Evolutionary conservation across 2,797 vertebrate species (phyloP).

Genomic region (Parotocinclus haroldoi): DNA sequence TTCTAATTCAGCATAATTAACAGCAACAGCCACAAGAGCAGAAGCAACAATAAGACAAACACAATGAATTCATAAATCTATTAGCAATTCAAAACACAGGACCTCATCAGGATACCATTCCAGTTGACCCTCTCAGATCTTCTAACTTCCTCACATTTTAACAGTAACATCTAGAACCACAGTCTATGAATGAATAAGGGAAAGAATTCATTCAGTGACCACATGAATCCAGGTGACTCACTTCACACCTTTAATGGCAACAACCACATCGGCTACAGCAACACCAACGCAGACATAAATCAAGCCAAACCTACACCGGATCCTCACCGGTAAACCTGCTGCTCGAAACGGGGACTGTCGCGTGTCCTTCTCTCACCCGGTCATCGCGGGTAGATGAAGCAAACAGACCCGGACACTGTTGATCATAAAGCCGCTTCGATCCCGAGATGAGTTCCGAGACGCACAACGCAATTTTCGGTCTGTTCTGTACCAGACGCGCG

Average conservation of each 20-base stretch:
- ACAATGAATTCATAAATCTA: too few species aligned
- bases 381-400: background rate
- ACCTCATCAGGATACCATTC: too few species aligned
- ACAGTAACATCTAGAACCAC: too few species aligned
- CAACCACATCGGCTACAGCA: background rate
- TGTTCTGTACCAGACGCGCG: constrained; percentile 4
- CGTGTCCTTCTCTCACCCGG: constrained; percentile 1
- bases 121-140: too few species aligned
- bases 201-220: too few species aligned
- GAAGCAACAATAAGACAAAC: too few species aligned
- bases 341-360: background rate
- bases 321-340: too few species aligned
- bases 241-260: background rate
- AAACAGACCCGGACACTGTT: background rate
- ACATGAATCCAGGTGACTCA: background rate
- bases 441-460: background rate
- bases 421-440: background rate
- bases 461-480: background rate
- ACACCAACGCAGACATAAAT: background rate
- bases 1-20: too few species aligned
- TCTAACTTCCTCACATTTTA: too few species aligned
- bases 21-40: too few species aligned
- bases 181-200: too few species aligned
- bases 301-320: background rate
- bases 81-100: too few species aligned